Conservation (phyloP, 2,113 vertebrate species). For the Phodopus roborovskii region DNA sequence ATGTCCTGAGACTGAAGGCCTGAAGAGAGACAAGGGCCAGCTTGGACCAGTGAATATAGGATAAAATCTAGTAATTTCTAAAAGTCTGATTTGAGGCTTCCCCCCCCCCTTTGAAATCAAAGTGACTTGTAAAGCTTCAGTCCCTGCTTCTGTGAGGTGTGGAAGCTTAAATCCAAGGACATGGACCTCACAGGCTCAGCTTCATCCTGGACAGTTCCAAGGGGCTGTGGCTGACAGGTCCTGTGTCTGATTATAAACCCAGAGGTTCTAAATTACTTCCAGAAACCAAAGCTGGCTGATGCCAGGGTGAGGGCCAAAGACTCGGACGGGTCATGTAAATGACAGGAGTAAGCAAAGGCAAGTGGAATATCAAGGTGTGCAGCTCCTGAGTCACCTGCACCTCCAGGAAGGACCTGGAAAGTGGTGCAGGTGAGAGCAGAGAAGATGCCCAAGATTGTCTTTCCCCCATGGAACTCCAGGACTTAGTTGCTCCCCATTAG, state of each 20-base stretch:
- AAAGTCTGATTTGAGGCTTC: background rate
- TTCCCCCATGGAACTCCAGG: too few relatives aligned
- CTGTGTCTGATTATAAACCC: background rate
- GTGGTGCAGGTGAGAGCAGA: background rate
- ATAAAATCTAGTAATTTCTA: background rate
- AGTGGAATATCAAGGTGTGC: rapidly evolving
- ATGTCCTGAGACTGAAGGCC: background rate
- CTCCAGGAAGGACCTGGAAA: too few relatives aligned
- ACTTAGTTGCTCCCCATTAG: background rate
- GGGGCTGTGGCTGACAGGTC: background rate
- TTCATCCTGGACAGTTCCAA: background rate
- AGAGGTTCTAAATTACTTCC: too few relatives aligned
- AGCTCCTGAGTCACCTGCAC: too few relatives aligned
- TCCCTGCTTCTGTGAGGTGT: background rate
- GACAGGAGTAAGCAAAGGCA: background rate
- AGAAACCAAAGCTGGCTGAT: background rate
- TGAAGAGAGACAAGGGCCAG: background rate
- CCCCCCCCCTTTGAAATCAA: background rate
- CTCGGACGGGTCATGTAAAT: background rate
- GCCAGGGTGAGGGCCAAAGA: background rate
- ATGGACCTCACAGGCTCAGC: background rate
- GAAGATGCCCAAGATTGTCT: background rate
- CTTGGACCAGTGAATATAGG: background rate
- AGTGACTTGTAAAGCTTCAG: background rate
- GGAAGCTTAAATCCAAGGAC: rapidly evolving